Base-by-base conservation (phyloP, 2,797 vertebrate genomes). In the Oceanodroma leucorhoa region DNA sequence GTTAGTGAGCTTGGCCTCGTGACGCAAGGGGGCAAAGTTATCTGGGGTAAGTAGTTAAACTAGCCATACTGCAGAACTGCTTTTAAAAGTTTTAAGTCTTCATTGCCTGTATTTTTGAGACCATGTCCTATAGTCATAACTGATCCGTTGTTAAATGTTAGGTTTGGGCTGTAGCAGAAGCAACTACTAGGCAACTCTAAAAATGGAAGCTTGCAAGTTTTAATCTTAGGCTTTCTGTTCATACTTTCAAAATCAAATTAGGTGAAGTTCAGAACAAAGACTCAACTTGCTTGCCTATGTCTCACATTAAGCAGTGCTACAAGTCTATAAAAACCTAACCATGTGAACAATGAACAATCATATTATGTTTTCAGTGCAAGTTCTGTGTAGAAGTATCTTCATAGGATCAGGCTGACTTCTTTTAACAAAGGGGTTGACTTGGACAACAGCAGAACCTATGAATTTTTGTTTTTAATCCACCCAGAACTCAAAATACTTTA, bases 21-120 rank as follows among this genome's bases (percentile, higher is more conserved):
- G 75, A 99, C 99, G 9, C 99, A 99, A 97, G 99, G 99, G 36
- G 99, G 99, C 96, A 99, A 99, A 95, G 99, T 99, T 65, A 98
- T 99, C 96, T 99, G 99, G 99, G 99, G 99, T 99, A 97, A 99
- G 99, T 98, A 43, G 26, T 55, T 71, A 66, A 92, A 50, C 16
- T 34, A 36, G 23, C 38, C 77, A 0, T 29, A 46, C n/a, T 75
- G n/a, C 34, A 65, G 32, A 92, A 69, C 12, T 72, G 1, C 26
- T 72, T 72, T 62, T n/a, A 40, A n/a, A 81, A 62, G 10, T 5
- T 82, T 22, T 27, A 50, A 18, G n/a, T 80, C 26, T 70, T 81
- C 8, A 5, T 34, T 80, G 30, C 8, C 32, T 77, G 3, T 43
- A 14, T 50, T 53, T 9, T 82, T 61, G 69, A 72, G 66, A 53